A percentile compares a stretch with the other conserved stretches of the same genome.
Evolutionary conservation across 2,113 vertebrate genomes (phyloP).

Genomic region (Steatornis caripensis): DNA sequence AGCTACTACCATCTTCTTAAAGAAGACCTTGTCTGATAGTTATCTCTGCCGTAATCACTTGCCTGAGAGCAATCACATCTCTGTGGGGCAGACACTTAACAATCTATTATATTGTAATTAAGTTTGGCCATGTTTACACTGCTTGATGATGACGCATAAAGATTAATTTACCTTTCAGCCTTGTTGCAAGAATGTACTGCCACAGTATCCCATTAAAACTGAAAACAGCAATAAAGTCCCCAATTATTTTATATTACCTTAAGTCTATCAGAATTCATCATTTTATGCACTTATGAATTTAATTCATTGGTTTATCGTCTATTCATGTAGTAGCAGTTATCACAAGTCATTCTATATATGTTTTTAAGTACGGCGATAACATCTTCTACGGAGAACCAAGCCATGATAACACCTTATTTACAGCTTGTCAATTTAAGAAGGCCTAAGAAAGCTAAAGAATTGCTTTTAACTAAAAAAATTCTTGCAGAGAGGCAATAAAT

Average conservation of each 20-base stretch:
- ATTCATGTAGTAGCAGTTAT: not conserved
- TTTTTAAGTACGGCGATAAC: not conserved
- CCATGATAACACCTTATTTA: not conserved
- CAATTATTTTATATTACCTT: slow-evolving; percentile 51
- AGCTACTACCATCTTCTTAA: not conserved
- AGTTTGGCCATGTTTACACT: slow-evolving; percentile 61
- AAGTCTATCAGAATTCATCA: slow-evolving; percentile 27
- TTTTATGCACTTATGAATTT: slow-evolving; percentile 15
- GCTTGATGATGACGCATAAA: slow-evolving; percentile 55
- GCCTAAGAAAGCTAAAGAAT: not conserved
- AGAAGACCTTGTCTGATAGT: not conserved
- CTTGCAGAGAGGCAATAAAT: not conserved
- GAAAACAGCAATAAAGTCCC: slow-evolving; percentile 22
- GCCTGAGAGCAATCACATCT: slow-evolving; percentile 22
- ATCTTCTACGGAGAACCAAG: not conserved
- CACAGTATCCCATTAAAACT: slow-evolving; percentile 28
- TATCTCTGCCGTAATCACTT: not conserved
- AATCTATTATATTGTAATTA: slow-evolving; percentile 56
- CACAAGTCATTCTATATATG: not conserved
- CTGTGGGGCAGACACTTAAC: slow-evolving; percentile 11
- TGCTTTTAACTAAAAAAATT: not conserved
- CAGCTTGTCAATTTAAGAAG: not conserved
- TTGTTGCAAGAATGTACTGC: not conserved
- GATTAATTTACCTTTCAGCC: slow-evolving; percentile 60
- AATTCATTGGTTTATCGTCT: slow-evolving; percentile 28